These are phyloP conservation scores for Tangachromis dhanisi DNA, from an alignment of 2,113 vertebrate genomes.

Conservation along the genomic window DNA sequence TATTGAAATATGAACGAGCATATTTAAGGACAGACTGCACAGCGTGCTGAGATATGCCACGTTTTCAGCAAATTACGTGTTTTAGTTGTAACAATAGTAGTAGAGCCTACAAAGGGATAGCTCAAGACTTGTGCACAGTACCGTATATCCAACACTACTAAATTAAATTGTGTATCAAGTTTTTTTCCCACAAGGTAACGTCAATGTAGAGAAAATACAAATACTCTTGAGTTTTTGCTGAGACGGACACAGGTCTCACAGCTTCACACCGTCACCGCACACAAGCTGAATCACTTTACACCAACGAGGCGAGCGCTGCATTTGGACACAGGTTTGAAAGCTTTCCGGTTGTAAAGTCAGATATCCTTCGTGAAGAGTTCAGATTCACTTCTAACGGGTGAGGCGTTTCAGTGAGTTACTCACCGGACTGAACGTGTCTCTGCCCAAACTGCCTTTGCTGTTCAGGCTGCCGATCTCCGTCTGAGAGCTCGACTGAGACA, in stretches of 20 bases:
- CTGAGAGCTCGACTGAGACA: conserved; percentile 93
- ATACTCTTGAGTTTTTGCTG: neutral
- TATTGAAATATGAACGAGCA: neutral
- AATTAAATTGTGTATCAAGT: neutral
- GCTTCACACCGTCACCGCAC: neutral
- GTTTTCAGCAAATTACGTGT: neutral
- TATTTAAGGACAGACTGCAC: neutral
- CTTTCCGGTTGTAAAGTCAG: neutral
- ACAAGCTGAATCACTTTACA: neutral
- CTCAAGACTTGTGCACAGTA: neutral
- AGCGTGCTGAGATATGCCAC: neutral
- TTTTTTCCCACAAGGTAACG: fast-evolving
- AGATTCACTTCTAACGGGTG: neutral
- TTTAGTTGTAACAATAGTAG: neutral
- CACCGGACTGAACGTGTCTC: conserved; percentile 82
- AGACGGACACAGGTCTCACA: neutral
- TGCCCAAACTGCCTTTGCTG: conserved; percentile 84
- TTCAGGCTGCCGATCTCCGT: conserved; percentile 90
- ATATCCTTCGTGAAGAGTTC: neutral
- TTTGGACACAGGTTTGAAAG: neutral
- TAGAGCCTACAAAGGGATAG: neutral
- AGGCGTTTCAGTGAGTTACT: conserved; percentile 30
- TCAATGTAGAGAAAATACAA: neutral
- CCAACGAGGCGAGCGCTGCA: neutral
- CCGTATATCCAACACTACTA: neutral